Evolutionary conservation across 2,113 vertebrate species (phyloP).

Genomic region (Hepsetus odoe): DNA sequence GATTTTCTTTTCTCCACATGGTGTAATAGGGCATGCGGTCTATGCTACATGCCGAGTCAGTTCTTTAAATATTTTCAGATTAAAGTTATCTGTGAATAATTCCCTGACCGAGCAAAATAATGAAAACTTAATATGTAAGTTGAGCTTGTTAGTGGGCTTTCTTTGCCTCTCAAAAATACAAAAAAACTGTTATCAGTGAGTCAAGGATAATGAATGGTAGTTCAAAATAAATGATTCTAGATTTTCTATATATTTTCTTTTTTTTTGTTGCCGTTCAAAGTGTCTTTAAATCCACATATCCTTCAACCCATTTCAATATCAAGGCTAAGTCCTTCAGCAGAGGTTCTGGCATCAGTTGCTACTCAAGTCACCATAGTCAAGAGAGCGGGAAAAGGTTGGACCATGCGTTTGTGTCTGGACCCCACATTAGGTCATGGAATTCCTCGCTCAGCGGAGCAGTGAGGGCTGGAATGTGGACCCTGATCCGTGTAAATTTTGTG

Average conservation of each 20-base stretch:
- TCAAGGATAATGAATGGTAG: no score
- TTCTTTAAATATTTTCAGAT: neutral
- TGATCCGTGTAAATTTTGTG: conserved; percentile 57
- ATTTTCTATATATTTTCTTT: no score
- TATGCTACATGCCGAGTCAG: neutral
- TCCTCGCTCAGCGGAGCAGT: conserved; percentile 35
- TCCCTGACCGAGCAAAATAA: no score
- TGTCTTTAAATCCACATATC: no score
- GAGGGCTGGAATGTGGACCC: conserved; percentile 54
- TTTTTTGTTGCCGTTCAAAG: no score
- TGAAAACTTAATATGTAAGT: neutral
- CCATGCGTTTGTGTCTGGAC: conserved; percentile 26
- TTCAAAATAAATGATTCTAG: no score
- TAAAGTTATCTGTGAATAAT: no score
- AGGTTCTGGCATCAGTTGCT: conserved; percentile 19
- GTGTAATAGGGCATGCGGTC: neutral
- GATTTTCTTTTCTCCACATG: neutral
- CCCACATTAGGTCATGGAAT: conserved; percentile 61
- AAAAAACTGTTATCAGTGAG: no score
- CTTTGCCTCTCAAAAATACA: no score
- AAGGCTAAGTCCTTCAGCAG: conserved; percentile 6
- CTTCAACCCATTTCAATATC: neutral
- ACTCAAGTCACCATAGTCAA: conserved; percentile 22
- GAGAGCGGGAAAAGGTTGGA: conserved; percentile 12
- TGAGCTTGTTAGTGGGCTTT: neutral